Conservation (phyloP, 2,797 vertebrate genomes). For the Periophthalmus magnuspinnatus region DNA sequence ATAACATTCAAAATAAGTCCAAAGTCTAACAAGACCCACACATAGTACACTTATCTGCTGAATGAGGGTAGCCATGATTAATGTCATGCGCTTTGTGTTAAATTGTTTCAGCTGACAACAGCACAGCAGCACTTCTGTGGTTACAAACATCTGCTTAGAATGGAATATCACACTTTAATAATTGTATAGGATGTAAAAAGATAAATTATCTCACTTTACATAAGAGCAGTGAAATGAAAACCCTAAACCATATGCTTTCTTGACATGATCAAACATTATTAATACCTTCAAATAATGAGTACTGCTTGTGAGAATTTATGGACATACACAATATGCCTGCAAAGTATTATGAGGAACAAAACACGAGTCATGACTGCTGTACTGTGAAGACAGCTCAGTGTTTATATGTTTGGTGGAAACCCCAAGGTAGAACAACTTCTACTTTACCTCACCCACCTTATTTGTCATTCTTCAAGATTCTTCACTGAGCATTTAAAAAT, state of each 20-base stretch:
- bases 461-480: slow-evolving; percentile 6
- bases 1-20: slow-evolving; percentile 6
- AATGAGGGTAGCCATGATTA: slow-evolving; percentile 27
- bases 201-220: not conserved
- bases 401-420: not conserved
- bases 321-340: not conserved
- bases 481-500: not conserved
- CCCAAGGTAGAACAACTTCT: slow-evolving; percentile 26
- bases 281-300: no score
- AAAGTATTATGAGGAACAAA: not conserved
- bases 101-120: slow-evolving; percentile 53
- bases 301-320: not conserved
- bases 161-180: not conserved
- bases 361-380: not conserved
- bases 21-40: slow-evolving; percentile 30
- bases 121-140: slow-evolving; percentile 9
- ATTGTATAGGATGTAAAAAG: not conserved
- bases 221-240: not conserved
- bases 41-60: slow-evolving; percentile 15
- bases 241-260: not conserved
- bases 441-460: slow-evolving; percentile 26
- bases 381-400: not conserved
- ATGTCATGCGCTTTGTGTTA: slow-evolving; percentile 51
- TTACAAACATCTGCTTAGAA: slow-evolving; percentile 32
- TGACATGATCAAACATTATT: not conserved